Evolutionary conservation across 2,888 invertebrate genomes (phyloP), one percentile per base, ranked within the genome.

Genomic region (Agrochola circellaris): DNA sequence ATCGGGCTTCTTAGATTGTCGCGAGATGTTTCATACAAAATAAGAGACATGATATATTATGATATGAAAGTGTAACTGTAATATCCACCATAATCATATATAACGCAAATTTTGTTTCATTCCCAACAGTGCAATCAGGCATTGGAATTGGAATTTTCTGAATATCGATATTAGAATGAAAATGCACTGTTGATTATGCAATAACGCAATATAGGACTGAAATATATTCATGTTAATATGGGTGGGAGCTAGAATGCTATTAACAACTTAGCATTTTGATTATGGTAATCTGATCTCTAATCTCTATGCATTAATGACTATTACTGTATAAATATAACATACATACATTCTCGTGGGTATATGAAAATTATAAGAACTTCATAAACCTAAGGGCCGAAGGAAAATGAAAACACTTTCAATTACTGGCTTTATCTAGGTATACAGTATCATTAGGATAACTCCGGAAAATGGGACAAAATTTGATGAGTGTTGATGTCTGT

Each of bases 211-310:
- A 42, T 20, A 70, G 61, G 26, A 20, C 56, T 78, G 26, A 61
- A 54, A 74, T 69, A 61, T 56, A 69, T 75, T 68, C 20, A 34
- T 72, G 38, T 48, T 48, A 58, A 77, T 51, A 71, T 62, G 30
- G 69, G n/a, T 62, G 17, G 56, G n/a, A 56, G 60, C 54, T 66
- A 26, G 56, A 62, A 71, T 58, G 42, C 11, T 67, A 71, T 58
- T 62, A 76, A 70, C 64, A 71, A 75, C 45, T 77, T 66, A 42
- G 54, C 64, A 81, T 81, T 77, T 67, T 74, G n/a, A 79, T 81
- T 73, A 42, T 51, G 13, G 5, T 56, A 56, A 15, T n/a, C 13
- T 58, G 20, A 13, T 20, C 15, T 62, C 20, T 48, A 71, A 77
- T 77, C 11, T 79, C 15, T 38, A 48, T 62, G 54, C 20, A 54